Evolutionary conservation across 2,113 vertebrate species (phyloP).

Genomic region (Piliocolobus tephrosceles): DNA sequence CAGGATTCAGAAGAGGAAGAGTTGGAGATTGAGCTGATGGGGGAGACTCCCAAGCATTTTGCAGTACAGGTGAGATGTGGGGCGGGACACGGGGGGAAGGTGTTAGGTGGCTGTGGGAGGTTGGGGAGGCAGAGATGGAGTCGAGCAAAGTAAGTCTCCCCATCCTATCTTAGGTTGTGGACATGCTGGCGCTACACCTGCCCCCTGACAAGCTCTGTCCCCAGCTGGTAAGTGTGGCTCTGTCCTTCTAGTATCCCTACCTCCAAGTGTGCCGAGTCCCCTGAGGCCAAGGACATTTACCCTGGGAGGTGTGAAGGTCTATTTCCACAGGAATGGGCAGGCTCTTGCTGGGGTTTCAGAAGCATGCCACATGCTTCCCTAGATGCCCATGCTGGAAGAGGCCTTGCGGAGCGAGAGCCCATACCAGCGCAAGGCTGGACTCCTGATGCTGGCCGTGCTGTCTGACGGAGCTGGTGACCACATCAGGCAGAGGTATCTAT

Average conservation of each 20-base stretch:
- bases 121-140: neutral
- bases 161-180: slow-evolving; percentile 86
- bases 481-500: slow-evolving; percentile 89
- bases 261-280: neutral
- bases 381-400: slow-evolving; percentile 89
- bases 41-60: slow-evolving; percentile 89
- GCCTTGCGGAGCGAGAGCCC: slow-evolving; percentile 87
- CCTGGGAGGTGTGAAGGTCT: neutral
- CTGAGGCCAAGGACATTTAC: neutral
- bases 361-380: neutral
- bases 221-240: slow-evolving; percentile 85
- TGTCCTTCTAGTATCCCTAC: neutral
- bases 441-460: slow-evolving; percentile 92
- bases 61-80: slow-evolving; percentile 87
- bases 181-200: slow-evolving; percentile 92
- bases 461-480: slow-evolving; percentile 94
- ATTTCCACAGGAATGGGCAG: neutral
- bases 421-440: slow-evolving; percentile 90
- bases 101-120: neutral
- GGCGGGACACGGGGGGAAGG: neutral
- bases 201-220: slow-evolving; percentile 92
- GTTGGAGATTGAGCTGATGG: slow-evolving; percentile 79
- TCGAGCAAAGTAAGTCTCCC: neutral
- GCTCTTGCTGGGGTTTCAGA: neutral
- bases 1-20: slow-evolving; percentile 85